Conservation (phyloP, 2,113 vertebrate genomes). For the Onychostruthus taczanowskii region DNA sequence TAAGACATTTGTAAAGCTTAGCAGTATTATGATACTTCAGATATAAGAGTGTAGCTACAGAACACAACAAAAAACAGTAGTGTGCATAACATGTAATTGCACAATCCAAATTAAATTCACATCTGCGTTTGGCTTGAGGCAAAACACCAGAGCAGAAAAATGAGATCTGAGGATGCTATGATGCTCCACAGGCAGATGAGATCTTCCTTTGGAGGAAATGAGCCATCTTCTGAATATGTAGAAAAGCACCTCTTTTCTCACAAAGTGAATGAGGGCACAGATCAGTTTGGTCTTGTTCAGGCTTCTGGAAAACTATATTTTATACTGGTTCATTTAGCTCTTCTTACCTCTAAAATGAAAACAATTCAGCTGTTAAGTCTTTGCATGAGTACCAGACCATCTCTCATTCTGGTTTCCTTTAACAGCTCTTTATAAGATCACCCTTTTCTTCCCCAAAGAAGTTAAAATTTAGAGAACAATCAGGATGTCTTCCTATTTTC, state of each 20-base stretch:
- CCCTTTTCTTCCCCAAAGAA: neutral
- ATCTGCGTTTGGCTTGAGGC: slow-evolving; percentile 7
- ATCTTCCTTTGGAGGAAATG: neutral
- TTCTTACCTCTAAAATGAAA: neutral
- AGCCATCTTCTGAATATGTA: neutral
- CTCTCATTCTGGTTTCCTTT: neutral
- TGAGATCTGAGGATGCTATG: neutral
- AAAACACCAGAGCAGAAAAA: slow-evolving; percentile 37
- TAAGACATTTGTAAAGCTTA: neutral
- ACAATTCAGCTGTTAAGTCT: neutral
- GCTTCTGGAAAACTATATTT: neutral
- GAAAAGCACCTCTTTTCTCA: neutral
- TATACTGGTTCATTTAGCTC: neutral
- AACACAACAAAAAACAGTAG: neutral
- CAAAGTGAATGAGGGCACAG: neutral
- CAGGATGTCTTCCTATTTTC: neutral
- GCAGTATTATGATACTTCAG: neutral
- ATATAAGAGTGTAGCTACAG: neutral
- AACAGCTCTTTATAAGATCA: neutral
- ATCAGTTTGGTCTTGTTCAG: neutral
- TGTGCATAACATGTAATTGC: neutral
- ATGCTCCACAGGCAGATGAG: neutral
- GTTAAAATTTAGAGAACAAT: neutral
- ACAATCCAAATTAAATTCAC: slow-evolving; percentile 15
- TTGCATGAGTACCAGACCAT: neutral